Evolutionary conservation across 1,140 invertebrate species (phyloP), one percentile per base, ranked within the genome.

Genomic region (Drosophila pachea): DNA sequence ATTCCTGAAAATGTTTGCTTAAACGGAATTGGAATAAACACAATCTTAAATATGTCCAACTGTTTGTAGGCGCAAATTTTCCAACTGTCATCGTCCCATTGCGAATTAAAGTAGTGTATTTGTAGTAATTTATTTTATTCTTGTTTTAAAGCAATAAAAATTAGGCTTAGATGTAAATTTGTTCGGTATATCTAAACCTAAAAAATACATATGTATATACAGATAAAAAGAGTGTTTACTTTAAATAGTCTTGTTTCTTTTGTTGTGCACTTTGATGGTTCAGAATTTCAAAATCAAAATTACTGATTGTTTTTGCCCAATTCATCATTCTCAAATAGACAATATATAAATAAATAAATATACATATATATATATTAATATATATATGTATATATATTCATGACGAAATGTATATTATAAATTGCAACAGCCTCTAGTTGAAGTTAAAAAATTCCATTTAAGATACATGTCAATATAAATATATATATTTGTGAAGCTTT

Each of bases 171-270:
- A 32, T 68, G 60, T 68, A 68, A 52, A 68, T 68, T 63, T 68
- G 45, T 68, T 63, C 40, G 43, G 60, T 68, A 68, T 68, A 68
- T 68, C 59, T 68, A 68, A 63, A 63, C 55, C 59, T 68, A 68
- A 63, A 68, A 68, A 63, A 68, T 68, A 63, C 52, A 68, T 68
- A 68, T 68, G 59, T 68, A 68, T 68, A 69, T 69, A 69, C 67
- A 69, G 67, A 64, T 64, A 69, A 69, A 69, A 68, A 69, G 52
- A 69, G 60, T 64, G 61, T 64, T 69, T 69, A 69, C 53, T 56
- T 56, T 64, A 58, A 64, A 69, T 45, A 69, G 67, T 69, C 67
- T 69, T 69, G 53, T 22, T 69, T 64, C 67, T 56, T 64, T 56
- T 69, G 42, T 69, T 69, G 67, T 69, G 67, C 67, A 69, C 45